phyloP scores from a whole-genome alignment of 2,113 vertebrate species.

The Archilochus colubris region DNA sequence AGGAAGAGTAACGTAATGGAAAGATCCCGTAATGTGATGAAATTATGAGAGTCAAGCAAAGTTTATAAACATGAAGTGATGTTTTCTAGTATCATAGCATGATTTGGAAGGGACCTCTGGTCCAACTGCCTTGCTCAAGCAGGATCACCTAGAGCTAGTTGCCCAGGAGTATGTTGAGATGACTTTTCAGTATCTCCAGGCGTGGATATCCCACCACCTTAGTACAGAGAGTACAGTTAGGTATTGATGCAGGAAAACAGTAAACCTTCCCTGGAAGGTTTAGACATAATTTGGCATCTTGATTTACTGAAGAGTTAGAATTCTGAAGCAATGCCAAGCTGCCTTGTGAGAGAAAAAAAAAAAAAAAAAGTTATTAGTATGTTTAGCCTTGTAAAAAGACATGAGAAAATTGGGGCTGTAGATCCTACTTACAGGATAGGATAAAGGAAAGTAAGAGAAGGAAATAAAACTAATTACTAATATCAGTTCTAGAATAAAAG shows the following conservation, averaged over 20 bases:
- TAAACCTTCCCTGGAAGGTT: neutral
- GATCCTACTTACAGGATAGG: neutral
- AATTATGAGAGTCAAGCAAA: neutral
- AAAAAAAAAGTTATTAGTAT: neutral
- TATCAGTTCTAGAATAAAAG: slow-evolving; percentile 17
- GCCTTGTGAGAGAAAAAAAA: neutral
- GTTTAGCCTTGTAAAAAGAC: neutral
- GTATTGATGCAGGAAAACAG: neutral
- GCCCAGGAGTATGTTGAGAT: neutral
- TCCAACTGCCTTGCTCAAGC: neutral
- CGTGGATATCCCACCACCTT: neutral
- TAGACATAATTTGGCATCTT: neutral
- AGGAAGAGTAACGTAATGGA: neutral
- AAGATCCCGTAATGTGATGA: neutral
- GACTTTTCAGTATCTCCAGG: neutral
- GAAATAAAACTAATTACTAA: slow-evolving; percentile 9
- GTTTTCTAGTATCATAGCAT: neutral
- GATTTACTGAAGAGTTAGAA: neutral
- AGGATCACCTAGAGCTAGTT: neutral
- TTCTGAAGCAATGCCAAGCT: neutral
- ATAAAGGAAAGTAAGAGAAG: neutral
- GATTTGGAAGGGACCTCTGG: neutral
- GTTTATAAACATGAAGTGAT: neutral
- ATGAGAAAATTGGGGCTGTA: neutral
- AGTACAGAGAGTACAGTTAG: neutral